Evolutionary conservation across 2,113 vertebrate genomes (phyloP).

Genomic region (Gadus chalcogrammus): DNA sequence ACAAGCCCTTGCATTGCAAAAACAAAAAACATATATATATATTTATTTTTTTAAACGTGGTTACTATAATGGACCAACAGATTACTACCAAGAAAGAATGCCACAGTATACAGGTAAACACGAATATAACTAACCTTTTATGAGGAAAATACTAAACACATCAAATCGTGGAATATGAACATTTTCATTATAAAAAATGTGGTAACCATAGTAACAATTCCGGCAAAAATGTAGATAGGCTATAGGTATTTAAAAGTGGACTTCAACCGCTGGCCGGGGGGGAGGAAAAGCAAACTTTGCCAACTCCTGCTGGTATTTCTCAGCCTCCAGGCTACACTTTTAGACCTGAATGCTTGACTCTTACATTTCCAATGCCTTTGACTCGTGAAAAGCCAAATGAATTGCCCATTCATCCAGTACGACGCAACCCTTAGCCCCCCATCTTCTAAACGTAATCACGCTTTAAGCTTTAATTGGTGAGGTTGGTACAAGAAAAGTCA

Average conservation of each 20-base stretch:
- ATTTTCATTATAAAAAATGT: too few species aligned
- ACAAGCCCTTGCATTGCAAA: too few species aligned
- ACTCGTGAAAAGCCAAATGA: conserved; percentile 43
- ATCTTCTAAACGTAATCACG: conserved; percentile 38
- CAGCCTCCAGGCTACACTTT: neutral
- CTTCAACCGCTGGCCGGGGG: too few species aligned
- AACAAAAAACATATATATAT: too few species aligned
- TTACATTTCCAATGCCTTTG: conserved; percentile 20
- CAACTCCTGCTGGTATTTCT: neutral
- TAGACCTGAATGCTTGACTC: conserved; percentile 11
- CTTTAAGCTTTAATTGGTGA: conserved; percentile 36
- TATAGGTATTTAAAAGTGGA: too few species aligned
- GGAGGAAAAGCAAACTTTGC: too few species aligned
- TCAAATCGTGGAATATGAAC: too few species aligned
- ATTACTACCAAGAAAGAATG: too few species aligned
- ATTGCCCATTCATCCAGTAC: conserved; percentile 49
- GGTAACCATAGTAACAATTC: neutral
- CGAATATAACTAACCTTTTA: too few species aligned
- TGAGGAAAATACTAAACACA: too few species aligned
- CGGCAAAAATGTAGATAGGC: neutral
- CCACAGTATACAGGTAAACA: neutral
- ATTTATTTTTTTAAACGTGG: too few species aligned
- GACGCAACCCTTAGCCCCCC: conserved; percentile 35
- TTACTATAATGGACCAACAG: too few species aligned
- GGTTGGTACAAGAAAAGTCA: conserved; percentile 14